Conservation (phyloP, 1,140 invertebrate genomes). For the Eupeodes corollae region DNA sequence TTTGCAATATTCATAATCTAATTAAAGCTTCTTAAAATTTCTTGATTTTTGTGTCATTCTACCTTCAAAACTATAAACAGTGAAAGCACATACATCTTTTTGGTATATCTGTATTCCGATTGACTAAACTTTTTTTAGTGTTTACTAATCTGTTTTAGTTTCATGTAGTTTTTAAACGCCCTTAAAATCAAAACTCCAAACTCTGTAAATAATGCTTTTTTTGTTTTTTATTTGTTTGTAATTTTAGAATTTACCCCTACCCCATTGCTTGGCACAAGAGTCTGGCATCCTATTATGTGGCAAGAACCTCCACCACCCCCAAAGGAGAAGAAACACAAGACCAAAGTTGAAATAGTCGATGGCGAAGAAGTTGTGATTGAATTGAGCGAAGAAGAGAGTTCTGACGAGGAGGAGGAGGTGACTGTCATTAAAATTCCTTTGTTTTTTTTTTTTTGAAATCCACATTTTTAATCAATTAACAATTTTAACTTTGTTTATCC, state of each 20-base stretch:
- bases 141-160: not conserved
- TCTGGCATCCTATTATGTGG: slow-evolving; percentile 38
- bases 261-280: slow-evolving; percentile 35
- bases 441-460: slow-evolving; percentile 1
- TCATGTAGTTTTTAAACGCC: not conserved
- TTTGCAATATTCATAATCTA: not conserved
- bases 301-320: slow-evolving; percentile 32
- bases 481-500: not conserved
- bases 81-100: too few relatives aligned
- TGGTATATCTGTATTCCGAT: not conserved
- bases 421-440: slow-evolving; percentile 7
- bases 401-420: slow-evolving; percentile 35
- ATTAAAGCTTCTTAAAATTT: slow-evolving; percentile 3
- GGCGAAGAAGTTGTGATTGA: slow-evolving; percentile 36
- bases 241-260: slow-evolving; percentile 36
- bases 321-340: slow-evolving; percentile 38
- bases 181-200: too few relatives aligned
- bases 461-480: slow-evolving; percentile 2
- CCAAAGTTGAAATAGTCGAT: slow-evolving; percentile 32
- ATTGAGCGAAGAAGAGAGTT: slow-evolving; percentile 35
- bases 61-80: too few relatives aligned
- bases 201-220: slow-evolving; percentile 9
- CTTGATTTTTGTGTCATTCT: too few relatives aligned
- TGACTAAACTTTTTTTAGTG: not conserved
- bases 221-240: slow-evolving; percentile 16